phyloP scores from a whole-genome alignment of 2,113 vertebrate genomes.

The Charadrius vociferus region DNA sequence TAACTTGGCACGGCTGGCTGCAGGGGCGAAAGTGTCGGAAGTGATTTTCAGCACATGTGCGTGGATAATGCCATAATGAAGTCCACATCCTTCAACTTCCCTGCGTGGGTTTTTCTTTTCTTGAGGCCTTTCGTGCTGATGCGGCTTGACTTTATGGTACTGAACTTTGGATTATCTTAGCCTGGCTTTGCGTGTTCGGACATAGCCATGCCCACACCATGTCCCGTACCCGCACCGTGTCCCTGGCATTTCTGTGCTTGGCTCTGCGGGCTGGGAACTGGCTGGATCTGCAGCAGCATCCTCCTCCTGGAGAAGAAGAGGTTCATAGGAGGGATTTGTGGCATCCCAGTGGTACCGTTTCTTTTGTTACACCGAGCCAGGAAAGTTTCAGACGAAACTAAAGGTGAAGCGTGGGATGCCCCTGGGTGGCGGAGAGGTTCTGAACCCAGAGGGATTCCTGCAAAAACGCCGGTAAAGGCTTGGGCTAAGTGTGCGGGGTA shows the following conservation, averaged over 20 bases:
- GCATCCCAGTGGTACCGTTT: background rate
- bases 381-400: background rate
- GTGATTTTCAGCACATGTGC: background rate
- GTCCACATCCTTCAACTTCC: background rate
- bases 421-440: rapidly evolving
- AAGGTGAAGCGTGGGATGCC: background rate
- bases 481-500: background rate
- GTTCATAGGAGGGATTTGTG: background rate
- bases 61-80: background rate
- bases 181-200: background rate
- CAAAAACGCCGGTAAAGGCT: rapidly evolving
- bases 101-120: background rate
- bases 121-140: background rate
- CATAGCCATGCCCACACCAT: background rate
- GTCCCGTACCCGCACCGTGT: rapidly evolving
- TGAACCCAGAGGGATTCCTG: background rate
- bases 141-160: background rate
- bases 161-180: background rate
- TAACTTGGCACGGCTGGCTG: background rate
- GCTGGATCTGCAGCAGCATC: background rate
- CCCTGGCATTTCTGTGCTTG: background rate
- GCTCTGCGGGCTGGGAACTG: background rate
- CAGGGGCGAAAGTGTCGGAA: background rate
- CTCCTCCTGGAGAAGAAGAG: background rate
- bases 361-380: background rate